Evolutionary conservation across 2,888 invertebrate species (phyloP).

Genomic region (Tetropium fuscum): DNA sequence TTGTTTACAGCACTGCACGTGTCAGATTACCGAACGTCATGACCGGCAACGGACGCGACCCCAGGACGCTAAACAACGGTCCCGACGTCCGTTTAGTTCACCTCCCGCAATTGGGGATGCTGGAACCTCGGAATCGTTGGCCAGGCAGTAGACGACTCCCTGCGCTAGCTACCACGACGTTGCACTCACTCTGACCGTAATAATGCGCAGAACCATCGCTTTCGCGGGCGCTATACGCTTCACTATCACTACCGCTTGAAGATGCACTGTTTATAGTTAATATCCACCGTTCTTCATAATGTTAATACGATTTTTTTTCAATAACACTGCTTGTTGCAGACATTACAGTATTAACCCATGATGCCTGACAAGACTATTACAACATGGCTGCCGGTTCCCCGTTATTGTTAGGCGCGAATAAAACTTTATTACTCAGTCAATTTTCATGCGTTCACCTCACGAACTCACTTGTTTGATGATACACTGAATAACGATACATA

Average conservation of each 20-base stretch:
- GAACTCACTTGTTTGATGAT: slow-evolving; percentile 8
- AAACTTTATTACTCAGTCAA: slow-evolving; percentile 31
- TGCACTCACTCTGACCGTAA: slow-evolving; percentile 64
- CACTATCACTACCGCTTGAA: slow-evolving; percentile 57
- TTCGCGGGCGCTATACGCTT: slow-evolving; percentile 59
- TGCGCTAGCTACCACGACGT: slow-evolving; percentile 66
- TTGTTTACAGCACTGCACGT: slow-evolving; percentile 62
- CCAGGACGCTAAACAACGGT: slow-evolving; percentile 54
- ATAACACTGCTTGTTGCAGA: slow-evolving; percentile 40
- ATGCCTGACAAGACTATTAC: slow-evolving; percentile 65
- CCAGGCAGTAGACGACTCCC: slow-evolving; percentile 63
- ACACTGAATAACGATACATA: slow-evolving; percentile 6
- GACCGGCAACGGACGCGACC: slow-evolving; percentile 61
- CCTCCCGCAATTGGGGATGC: slow-evolving; percentile 66
- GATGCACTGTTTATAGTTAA: slow-evolving; percentile 51
- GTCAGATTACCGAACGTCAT: slow-evolving; percentile 58
- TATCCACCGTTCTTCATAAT: slow-evolving; percentile 46
- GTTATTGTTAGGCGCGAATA: slow-evolving; percentile 62
- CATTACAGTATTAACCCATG: slow-evolving; percentile 65
- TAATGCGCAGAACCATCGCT: slow-evolving; percentile 67
- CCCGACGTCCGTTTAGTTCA: slow-evolving; percentile 59
- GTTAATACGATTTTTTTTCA: slow-evolving; percentile 47
- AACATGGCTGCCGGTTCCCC: slow-evolving; percentile 67
- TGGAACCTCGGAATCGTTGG: slow-evolving; percentile 61
- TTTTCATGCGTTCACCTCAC: slow-evolving; percentile 10